Evolutionary conservation across 2,888 invertebrate genomes (phyloP), one percentile per base, ranked within the genome.

Genomic region (Lottia gigantea): DNA sequence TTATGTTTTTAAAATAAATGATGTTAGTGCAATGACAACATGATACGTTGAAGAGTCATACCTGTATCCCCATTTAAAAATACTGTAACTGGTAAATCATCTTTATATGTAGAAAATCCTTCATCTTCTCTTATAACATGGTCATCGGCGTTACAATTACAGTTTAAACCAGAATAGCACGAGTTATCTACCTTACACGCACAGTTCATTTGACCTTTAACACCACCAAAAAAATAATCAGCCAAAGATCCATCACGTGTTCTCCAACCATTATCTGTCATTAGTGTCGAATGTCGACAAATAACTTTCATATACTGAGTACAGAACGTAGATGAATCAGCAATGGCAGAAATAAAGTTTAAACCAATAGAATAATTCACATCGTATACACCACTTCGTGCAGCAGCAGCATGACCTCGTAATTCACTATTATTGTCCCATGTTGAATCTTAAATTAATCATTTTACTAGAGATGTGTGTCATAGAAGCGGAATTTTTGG

Each of bases 151-250:
- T 55, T 19, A 55, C 55, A 55, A 55, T 55, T 55, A 55, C 55
- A 55, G 6, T 23, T 12, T 19, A 19, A 12, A 55, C 23, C 55
- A 55, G 6, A 0, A 55, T 23, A n/a, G 3, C 55, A 55, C 12
- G 55, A 14, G 14, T 55, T 55, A 19, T 55, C 15, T 1, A 19
- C 0, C 19, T 55, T n/a, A 55, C 55, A 55, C 2, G 55, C 55
- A 23, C 55, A 55, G 23, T 55, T 23, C 55, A 55, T 55, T 23
- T 55, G 19, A 55, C 55, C 55, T 55, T 55, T 55, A 23, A 55
- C 12, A 12, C 55, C 55, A 23, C 55, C 55, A 55, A 55, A 23
- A 23, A 55, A 55, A 55, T 55, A 55, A 55, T n/a, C 23, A 2
- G 55, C 55, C 15, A 55, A 55, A 2, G 55, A 23, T 23, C 55